Base-by-base conservation (phyloP, 2,113 vertebrate genomes). In the Tauraco erythrolophus region DNA sequence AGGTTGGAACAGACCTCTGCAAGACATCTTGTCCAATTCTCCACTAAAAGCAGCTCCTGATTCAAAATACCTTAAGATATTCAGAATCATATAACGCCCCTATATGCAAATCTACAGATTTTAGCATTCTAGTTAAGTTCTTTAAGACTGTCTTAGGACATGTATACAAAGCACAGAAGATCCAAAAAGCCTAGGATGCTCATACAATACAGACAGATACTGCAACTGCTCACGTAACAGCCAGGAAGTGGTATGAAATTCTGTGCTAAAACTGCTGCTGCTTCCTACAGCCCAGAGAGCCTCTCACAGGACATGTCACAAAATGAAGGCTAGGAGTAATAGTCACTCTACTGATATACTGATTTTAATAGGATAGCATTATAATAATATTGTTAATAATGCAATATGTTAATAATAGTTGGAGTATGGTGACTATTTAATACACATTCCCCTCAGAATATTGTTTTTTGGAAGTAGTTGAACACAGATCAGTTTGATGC, bases 291-390 rank as follows among this genome's bases (percentile, higher is more conserved):
- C 18, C 62, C 75, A 86, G 37, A 88, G 18, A 92, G 58, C 30
- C 21, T 35, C 53, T 91, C 84, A 78, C 43, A 91, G 72, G 35
- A 87, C 45, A 80, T 51, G 33, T 33, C 72, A 82, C 11, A n/a
- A 88, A 96, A 82, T 43, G 33, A 89, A 94, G 31, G 46, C 2
- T 68, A 35, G 48, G 21, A 94, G 92, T 50, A 93, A 65, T 10
- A 92, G 33, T 28, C 12, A 94, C 84, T 84, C 61, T 87, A 57
- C 43, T 95, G 95, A 97, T 97, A 87, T 95, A 96, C 56, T 82
- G 89, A 91, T 92, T 96, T 97, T 94, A 97, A 96, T 97, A 96
- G 94, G 69, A 75, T 14, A 62, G 9, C 19, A 82, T 65, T 71
- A 91, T 39, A 15, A 82, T 82, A 82, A 82, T 84, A 91, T 19